Percentiles rank a stretch among this genome's conserved stretches.
phyloP scores from a whole-genome alignment of 2,888 invertebrate genomes.

The Sinodicranocentrus sp. region DNA sequence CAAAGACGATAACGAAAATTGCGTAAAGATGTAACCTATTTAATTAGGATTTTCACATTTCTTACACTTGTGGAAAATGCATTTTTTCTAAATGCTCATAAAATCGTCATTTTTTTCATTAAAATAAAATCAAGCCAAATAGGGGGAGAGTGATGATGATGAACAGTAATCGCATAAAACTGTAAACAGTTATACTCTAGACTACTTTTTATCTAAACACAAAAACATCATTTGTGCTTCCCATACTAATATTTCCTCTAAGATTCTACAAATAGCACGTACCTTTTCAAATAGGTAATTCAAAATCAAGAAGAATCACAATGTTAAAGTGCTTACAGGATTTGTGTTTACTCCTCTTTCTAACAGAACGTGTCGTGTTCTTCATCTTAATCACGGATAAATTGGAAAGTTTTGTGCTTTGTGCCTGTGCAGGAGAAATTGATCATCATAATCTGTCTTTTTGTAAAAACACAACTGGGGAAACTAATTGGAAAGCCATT shows the following conservation, averaged over 20 bases:
- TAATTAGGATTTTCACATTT: conserved; percentile 63
- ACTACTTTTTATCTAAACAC: neutral
- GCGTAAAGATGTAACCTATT: no score
- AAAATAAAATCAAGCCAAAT: neutral
- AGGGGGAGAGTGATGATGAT: conserved; percentile 23
- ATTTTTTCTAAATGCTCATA: neutral
- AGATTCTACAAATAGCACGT: conserved; percentile 14
- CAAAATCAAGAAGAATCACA: conserved; percentile 10
- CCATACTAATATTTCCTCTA: no score
- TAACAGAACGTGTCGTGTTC: conserved; percentile 35
- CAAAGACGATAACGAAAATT: no score
- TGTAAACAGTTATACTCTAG: conserved; percentile 29
- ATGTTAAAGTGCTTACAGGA: conserved; percentile 4
- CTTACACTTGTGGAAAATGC: conserved; percentile 1
- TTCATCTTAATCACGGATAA: conserved; percentile 62
- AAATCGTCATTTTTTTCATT: neutral
- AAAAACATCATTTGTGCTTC: no score
- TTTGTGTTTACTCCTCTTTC: conserved; percentile 10
- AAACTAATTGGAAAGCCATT: no score
- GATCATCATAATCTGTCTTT: conserved; percentile 59
- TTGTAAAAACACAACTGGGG: no score
- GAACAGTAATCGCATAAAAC: conserved; percentile 2
- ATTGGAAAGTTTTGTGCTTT: conserved; percentile 74
- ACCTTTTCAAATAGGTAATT: neutral
- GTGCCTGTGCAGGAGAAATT: conserved; percentile 73